Conservation (phyloP, 2,797 vertebrate genomes). For the Rachycentron canadum region DNA sequence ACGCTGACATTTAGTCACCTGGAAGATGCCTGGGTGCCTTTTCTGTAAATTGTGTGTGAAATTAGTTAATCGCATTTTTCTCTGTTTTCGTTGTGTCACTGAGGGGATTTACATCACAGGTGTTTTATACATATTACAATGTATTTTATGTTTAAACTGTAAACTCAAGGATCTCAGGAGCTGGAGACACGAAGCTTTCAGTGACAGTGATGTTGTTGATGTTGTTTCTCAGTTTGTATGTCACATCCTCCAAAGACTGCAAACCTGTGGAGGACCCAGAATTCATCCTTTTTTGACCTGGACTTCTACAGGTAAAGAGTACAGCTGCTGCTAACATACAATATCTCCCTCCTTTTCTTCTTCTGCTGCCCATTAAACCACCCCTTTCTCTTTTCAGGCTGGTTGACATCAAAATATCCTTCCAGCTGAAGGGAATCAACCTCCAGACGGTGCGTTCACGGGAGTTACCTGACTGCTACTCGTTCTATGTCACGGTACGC, state of each 20-base stretch:
- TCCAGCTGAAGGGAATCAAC: constrained; percentile 94
- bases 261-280: constrained; percentile 71
- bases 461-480: constrained; percentile 95
- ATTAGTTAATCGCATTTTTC: too few relatives aligned
- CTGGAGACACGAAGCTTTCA: background rate
- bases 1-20: background rate
- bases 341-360: background rate
- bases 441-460: constrained; percentile 91
- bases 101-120: too few relatives aligned
- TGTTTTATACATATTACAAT: too few relatives aligned
- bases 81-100: background rate
- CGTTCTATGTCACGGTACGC: constrained; percentile 90
- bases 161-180: background rate
- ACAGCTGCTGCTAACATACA: background rate
- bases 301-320: constrained; percentile 83
- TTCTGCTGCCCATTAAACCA: background rate
- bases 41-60: too few relatives aligned
- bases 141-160: background rate
- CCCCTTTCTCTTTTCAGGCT: constrained; percentile 83
- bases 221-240: constrained; percentile 73
- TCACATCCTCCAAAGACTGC: constrained; percentile 70
- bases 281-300: constrained; percentile 82
- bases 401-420: constrained; percentile 89
- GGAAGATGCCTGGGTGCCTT: background rate
- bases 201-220: background rate